These are phyloP conservation scores for Chiroxiphia lanceolata DNA, from an alignment of 2,797 vertebrate genomes.

Conservation along the genomic window DNA sequence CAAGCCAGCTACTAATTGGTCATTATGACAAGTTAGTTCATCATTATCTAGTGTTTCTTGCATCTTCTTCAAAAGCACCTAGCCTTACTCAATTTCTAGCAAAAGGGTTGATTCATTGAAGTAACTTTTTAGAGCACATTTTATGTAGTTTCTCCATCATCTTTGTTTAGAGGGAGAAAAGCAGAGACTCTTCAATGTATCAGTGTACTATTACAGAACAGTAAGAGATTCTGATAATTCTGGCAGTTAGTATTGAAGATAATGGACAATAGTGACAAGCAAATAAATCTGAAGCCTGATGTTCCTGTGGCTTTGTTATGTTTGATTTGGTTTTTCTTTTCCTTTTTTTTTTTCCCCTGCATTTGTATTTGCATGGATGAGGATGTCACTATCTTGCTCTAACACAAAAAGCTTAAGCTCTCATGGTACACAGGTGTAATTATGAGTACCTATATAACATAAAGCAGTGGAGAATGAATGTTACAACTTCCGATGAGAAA, in stretches of 20 bases:
- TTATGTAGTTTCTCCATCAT: neutral
- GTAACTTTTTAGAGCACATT: neutral
- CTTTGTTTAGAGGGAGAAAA: neutral
- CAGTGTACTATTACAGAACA: neutral
- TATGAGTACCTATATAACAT: neutral
- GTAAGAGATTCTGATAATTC: neutral
- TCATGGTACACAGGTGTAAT: neutral
- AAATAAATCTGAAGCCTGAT: neutral
- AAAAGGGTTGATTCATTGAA: neutral
- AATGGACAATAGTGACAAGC: neutral
- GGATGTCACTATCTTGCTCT: neutral
- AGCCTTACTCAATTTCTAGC: neutral
- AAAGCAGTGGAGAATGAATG: neutral
- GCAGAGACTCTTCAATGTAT: neutral
- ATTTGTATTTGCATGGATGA: neutral
- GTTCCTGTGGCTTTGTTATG: neutral
- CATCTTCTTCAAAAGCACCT: neutral
- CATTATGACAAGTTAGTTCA: neutral
- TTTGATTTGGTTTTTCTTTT: neutral
- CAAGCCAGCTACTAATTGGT: slow-evolving; percentile 26
- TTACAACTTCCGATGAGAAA: neutral
- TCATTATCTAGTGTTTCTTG: neutral
- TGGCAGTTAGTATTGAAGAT: neutral
- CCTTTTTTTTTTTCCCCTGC: neutral
- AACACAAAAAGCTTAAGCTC: neutral